Base-by-base conservation (phyloP, 2,888 invertebrate species). In the Drosophila multiciliata region DNA sequence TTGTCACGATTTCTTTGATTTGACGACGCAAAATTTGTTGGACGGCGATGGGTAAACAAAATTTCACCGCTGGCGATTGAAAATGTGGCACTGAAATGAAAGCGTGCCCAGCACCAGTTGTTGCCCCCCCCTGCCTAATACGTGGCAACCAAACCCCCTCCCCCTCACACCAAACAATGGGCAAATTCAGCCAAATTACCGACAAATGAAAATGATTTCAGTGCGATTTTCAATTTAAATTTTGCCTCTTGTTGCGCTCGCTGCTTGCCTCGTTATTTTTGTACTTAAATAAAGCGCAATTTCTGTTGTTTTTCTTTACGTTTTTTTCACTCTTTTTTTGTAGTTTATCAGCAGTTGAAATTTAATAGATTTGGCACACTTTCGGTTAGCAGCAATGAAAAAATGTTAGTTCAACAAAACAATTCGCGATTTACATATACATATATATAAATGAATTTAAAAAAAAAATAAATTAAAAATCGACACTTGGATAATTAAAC, bases 331-430 rank as follows among this genome's bases (percentile, higher is more conserved):
- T 52, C 49, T n/a, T 52, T 42, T n/a, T 57, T 61, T 66, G 45
- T 87, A 78, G 80, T 85, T 86, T 86, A 80, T 88, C 83, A 88
- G 66, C 85, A 88, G 76, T 78, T 90, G 80, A 87, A 87, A 87
- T 90, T 87, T 90, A 83, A 87, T 87, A 90, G 87, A 87, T 87
- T 87, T 87, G 87, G 87, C 87, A 87, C 87, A 87, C 90, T 90
- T 87, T 87, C 75, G 84, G 73, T 15, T 8, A 15, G 45, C 77
- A 71, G 66, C 60, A 71, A 59, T 15, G 62, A 12, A 38, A 67
- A 88, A 86, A 88, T 66, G 83, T 83, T 88, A 67, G 86, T 83
- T 3, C n/a, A 5, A n/a, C 4, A 7, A 26, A 40, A 20, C 17
- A 17, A 54, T 11, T 23, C 12, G 7, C 1, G 23, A 54, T 6